Base-by-base conservation (phyloP, 1,140 invertebrate genomes). In the Trichoplusia ni region DNA sequence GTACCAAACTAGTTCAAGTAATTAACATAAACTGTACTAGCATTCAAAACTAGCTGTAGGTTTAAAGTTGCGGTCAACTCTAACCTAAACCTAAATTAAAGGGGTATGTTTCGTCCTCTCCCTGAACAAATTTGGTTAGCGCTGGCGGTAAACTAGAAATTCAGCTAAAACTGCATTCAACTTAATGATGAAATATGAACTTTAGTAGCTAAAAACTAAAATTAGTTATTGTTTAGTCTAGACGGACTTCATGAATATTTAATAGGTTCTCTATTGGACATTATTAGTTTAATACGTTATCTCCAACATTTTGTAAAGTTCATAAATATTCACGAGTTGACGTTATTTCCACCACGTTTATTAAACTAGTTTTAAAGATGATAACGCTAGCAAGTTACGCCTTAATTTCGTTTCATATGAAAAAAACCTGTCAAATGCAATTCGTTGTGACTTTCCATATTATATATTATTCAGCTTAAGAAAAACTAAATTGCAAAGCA, bases 71-170 rank as follows among this genome's bases (percentile, higher is more conserved):
- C 6, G 16, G 31, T 25, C 23, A 60, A 35, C 27, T 23, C 25
- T 29, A 46, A 14, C 16, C n/a, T 53, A 37, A 23, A 35, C 11
- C 19, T 25, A 13, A 35, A 33, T 60, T 47, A 60, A 14, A 18
- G 25, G 56, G 25, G 38, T 46, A 33, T 37, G 40, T 42, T 19
- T 35, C 14, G 4, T 21, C 13, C 27, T 9, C 13, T 60, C 27
- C 16, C 23, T 44, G 44, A 54, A 44, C 54, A 46, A 60, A 60
- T 46, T 47, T 47, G 16, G 27, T 60, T 46, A 46, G 56, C 40
- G 56, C 49, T 23, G 4, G n/a, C 19, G 31, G 18, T 47, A 60
- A 60, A 47, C 23, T 35, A 23, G 46, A 62, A 62, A 62, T 62
- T 49, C 16, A 14, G 44, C 31, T 62, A 25, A 51, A 51, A 62